Base-by-base conservation (phyloP, 1,140 invertebrate species). In the Drosophila ironensis region DNA sequence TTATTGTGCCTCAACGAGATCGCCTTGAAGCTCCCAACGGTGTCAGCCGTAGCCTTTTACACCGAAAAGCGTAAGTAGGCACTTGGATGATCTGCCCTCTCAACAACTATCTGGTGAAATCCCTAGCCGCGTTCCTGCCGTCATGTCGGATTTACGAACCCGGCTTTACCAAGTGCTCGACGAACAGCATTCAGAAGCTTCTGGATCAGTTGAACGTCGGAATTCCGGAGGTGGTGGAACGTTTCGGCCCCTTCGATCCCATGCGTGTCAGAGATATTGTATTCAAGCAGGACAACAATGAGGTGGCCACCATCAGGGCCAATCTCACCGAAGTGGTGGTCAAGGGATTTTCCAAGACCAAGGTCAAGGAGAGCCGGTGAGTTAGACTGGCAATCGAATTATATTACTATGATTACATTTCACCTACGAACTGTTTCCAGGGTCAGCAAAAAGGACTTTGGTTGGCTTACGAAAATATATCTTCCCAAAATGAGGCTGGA, bases 251-350 rank as follows among this genome's bases (percentile, higher is more conserved):
- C 7, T 69, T 82, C n/a, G 88, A 89, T 78, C 88, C 88, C 0
- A 57, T 89, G 61, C 28, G 30, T 11, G 68, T 87, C 1, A 67
- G 64, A n/a, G 60, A 87, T 4, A 74, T 89, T 45, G 7, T 63
- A 2, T 88, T 78, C 42, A 86, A 88, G 28, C 87, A 89, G 51
- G 88, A 89, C 42, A 89, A 89, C 44, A 86, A 93, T 30, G 93
- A 93, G 25, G 93, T 93, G 1, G 93, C 94, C 1, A 93, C 92
- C 33, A 92, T 94, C 4, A 93, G 93, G 67, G 93, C 93, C n/a
- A 92, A 93, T 14, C 88, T 94, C 7, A 92, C 92, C 41, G 91
- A 94, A 61, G 90, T 94, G 27, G 91, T 91, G 0, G 91, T 94
- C 0, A 90, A 91, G 19, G 93, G 93, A 16, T 93, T 94, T 67